Evolutionary conservation across 2,888 invertebrate species (phyloP).

Genomic region (Agonopterix alstromeriana): DNA sequence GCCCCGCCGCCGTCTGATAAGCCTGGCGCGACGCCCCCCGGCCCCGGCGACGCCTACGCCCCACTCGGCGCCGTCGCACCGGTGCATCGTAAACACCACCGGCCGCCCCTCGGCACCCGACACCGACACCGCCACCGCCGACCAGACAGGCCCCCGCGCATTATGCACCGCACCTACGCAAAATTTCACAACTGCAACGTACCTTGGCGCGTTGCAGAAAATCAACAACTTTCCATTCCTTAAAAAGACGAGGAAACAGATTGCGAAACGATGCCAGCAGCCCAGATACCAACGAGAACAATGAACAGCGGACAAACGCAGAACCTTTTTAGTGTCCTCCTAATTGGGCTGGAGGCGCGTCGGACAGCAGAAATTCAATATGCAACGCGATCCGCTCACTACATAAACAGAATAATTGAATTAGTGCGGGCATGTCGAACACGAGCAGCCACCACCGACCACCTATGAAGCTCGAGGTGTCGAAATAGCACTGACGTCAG

Average conservation of each 20-base stretch:
- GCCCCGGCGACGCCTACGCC: conserved; percentile 75
- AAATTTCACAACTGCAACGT: conserved; percentile 57
- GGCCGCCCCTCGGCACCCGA: conserved; percentile 56
- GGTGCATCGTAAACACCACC: conserved; percentile 66
- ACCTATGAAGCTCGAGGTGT: conserved; percentile 31
- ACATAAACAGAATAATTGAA: conserved; percentile 71
- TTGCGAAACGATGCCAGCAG: conserved; percentile 58
- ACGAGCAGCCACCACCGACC: conserved; percentile 34
- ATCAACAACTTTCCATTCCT: conserved; percentile 71
- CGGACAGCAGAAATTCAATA: conserved; percentile 60
- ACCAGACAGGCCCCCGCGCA: conserved; percentile 51
- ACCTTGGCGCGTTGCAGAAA: conserved; percentile 42
- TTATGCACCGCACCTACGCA: conserved; percentile 66
- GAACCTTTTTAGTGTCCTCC: conserved; percentile 67
- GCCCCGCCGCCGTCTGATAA: conserved; percentile 75
- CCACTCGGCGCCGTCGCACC: conserved; percentile 62
- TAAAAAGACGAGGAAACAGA: conserved; percentile 66
- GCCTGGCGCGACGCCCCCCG: conserved; percentile 76
- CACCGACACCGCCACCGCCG: conserved; percentile 21
- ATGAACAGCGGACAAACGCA: conserved; percentile 60
- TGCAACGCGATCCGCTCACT: conserved; percentile 62
- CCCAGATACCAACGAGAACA: conserved; percentile 65
- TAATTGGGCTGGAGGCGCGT: conserved; percentile 63
- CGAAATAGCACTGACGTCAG: conserved; percentile 18
- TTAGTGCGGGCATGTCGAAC: conserved; percentile 56